A percentile compares a stretch with the other conserved stretches of the same genome.
phyloP scores from a whole-genome alignment of 2,797 vertebrate species.

The Lateolabrax maculatus region DNA sequence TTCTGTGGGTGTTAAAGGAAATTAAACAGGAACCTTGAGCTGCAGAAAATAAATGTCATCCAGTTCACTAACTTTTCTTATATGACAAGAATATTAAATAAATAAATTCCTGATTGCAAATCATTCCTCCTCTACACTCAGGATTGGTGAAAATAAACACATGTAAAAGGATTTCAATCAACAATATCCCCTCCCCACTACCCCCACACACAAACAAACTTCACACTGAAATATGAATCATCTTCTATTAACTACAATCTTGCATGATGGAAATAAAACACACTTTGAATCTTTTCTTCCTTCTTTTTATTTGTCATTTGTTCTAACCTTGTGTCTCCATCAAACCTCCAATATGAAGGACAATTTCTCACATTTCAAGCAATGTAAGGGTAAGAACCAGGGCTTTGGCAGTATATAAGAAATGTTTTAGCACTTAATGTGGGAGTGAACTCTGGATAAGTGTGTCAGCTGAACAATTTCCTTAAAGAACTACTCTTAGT shows the following conservation, averaged over 20 bases:
- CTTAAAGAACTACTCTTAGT: background rate
- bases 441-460: background rate
- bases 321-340: background rate
- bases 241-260: constrained; percentile 1
- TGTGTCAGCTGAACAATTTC: background rate
- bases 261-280: background rate
- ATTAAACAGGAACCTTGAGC: background rate
- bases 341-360: background rate
- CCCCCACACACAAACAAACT: background rate
- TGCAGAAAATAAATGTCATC: background rate
- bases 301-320: background rate
- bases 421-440: too few species aligned
- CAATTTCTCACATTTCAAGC: background rate
- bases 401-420: too few species aligned
- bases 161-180: constrained; percentile 37
- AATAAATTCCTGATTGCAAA: background rate
- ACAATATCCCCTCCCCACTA: background rate
- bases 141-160: constrained; percentile 3
- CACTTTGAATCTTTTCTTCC: background rate
- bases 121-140: background rate
- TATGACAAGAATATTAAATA: background rate
- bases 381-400: too few species aligned
- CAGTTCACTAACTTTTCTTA: background rate
- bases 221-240: background rate
- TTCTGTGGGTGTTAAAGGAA: background rate